Evolutionary conservation across 2,888 invertebrate genomes (phyloP).

Genomic region (Toxonevra muliebris): DNA sequence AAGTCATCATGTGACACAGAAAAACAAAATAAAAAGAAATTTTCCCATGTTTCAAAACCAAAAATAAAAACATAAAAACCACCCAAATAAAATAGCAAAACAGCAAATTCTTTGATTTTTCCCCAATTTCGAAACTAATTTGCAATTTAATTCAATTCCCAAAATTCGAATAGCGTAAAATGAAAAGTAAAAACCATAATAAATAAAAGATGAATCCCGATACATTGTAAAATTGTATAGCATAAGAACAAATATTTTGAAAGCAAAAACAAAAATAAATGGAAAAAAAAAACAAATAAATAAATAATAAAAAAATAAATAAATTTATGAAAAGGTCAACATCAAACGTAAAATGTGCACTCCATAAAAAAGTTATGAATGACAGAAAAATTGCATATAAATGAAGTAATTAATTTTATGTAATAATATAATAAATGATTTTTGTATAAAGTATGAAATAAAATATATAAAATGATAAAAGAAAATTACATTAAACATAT

Average conservation of each 20-base stretch:
- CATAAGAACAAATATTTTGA: not conserved
- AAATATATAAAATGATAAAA: constrained; percentile 12
- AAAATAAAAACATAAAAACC: too few species aligned
- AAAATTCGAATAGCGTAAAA: too few species aligned
- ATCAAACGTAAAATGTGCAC: constrained; percentile 2
- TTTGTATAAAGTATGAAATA: constrained; percentile 34
- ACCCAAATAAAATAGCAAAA: too few species aligned
- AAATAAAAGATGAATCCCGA: too few species aligned
- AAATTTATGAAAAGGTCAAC: not conserved
- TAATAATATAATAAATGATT: constrained; percentile 24
- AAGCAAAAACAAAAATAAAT: constrained; percentile 25
- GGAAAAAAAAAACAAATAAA: constrained; percentile 21
- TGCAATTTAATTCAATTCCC: too few species aligned
- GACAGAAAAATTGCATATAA: constrained; percentile 21
- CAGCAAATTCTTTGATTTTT: too few species aligned
- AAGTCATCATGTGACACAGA: too few species aligned
- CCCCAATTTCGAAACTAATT: too few species aligned
- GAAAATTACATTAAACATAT: not conserved
- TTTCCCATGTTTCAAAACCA: too few species aligned
- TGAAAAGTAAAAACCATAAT: too few species aligned
- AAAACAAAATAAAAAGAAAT: too few species aligned
- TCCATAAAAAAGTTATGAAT: not conserved
- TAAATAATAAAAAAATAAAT: not conserved
- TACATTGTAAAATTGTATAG: too few species aligned
- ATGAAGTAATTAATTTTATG: not conserved